Conservation (phyloP, 1,140 invertebrate species). For the Drosophila mayri region DNA sequence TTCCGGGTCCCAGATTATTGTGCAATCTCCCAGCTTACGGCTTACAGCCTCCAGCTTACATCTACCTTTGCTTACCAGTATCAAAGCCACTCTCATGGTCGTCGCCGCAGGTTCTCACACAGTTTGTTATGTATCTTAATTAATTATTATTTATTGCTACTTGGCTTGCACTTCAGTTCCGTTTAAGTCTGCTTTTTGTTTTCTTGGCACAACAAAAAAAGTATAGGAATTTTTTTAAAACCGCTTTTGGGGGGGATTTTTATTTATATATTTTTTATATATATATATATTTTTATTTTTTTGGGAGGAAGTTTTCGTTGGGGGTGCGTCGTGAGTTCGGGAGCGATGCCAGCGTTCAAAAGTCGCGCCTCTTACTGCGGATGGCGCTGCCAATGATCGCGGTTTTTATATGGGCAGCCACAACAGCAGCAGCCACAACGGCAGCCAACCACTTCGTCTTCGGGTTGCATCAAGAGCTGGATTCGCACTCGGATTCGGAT, state of each 20-base stretch:
- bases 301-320: neutral
- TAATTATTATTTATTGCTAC: constrained; percentile 13
- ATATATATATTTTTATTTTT: constrained; percentile 8
- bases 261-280: neutral
- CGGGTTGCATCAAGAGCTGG: constrained; percentile 71
- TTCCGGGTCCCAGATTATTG: constrained; percentile 40
- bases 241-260: neutral
- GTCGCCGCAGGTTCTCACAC: constrained; percentile 51
- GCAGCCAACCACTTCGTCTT: constrained; percentile 47
- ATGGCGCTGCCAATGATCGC: constrained; percentile 65
- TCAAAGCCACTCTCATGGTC: constrained; percentile 72
- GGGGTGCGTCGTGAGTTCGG: neutral
- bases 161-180: constrained; percentile 15
- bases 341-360: constrained; percentile 70
- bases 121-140: constrained; percentile 8
- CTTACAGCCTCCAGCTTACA: neutral
- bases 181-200: neutral
- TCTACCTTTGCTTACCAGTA: constrained; percentile 58
- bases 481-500: constrained; percentile 27
- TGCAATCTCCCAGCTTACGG: constrained; percentile 2
- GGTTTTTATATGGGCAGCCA: constrained; percentile 70
- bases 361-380: constrained; percentile 77
- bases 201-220: constrained; percentile 23
- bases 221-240: neutral
- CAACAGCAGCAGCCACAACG: constrained; percentile 16